A percentile compares a stretch with the other conserved stretches of the same genome.
Evolutionary conservation across 2,113 vertebrate genomes (phyloP).

Genomic region (Campylomormyrus numenius): DNA sequence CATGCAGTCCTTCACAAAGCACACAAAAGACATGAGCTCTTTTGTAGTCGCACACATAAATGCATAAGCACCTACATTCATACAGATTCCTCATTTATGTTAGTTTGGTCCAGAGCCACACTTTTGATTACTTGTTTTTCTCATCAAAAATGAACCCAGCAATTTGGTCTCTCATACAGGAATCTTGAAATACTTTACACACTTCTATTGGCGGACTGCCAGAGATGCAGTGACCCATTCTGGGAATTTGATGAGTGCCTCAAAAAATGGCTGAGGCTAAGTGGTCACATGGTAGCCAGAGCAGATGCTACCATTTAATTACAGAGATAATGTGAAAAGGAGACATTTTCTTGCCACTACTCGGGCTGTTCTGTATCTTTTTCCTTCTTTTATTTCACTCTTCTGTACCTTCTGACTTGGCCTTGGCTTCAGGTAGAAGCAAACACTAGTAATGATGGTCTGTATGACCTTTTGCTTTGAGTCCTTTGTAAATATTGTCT

Average conservation of each 20-base stretch:
- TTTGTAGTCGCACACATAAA: constrained; percentile 8
- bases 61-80: neutral
- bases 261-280: neutral
- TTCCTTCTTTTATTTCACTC: constrained; percentile 32
- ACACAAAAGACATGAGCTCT: constrained; percentile 4
- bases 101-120: constrained; percentile 20
- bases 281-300: constrained; percentile 40
- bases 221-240: constrained; percentile 45
- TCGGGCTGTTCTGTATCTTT: constrained; percentile 10
- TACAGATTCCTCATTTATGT: neutral
- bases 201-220: constrained; percentile 51
- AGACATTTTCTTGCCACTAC: constrained; percentile 22
- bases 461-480: constrained; percentile 45
- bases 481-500: constrained; percentile 53
- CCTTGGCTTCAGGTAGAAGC: constrained; percentile 37
- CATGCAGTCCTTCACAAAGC: neutral
- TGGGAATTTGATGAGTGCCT: constrained; percentile 22
- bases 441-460: constrained; percentile 45
- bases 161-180: constrained; percentile 31
- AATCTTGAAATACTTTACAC: constrained; percentile 50
- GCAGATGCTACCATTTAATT: constrained; percentile 55
- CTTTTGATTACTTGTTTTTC: constrained; percentile 46
- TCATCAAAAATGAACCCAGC: constrained; percentile 37
- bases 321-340: constrained; percentile 36
- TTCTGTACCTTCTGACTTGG: constrained; percentile 17